Evolutionary conservation across 1,140 invertebrate species (phyloP), one percentile per base, ranked within the genome.

Genomic region (Nephila pilipes): DNA sequence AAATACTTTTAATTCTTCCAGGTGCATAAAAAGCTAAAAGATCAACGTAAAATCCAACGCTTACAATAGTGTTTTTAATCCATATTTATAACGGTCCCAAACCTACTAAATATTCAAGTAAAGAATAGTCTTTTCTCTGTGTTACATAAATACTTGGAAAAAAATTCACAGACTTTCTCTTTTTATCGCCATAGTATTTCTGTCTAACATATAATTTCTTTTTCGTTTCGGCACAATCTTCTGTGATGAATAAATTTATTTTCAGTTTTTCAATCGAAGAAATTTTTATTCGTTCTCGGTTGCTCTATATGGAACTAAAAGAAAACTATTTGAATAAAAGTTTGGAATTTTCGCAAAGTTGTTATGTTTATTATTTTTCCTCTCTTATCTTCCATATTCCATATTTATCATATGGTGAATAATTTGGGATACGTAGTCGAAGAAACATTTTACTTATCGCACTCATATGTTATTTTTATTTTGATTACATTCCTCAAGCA

Each of bases 361-460:
- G 10, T 46, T 46, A 46, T 46, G 10, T 46, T 46, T 46, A 46
- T 46, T 8, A 46, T 46, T 46, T 46, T 8, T 46, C 10, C 10
- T 46, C 38, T 5, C 25, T 58, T 36, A 25, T 58, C 55, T 85
- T 25, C 55, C 55, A 60, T 36, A 85, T 60, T 85, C 60, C 32
- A 29, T 55, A 60, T 85, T 60, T 85, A 85, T 85, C 55, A 85
- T 58, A 85, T 18, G n/a, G 5, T 58, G 5, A 12, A 85, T 29
- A 60, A 75, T 55, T 60, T 85, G 29, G 14, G 83, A 85, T 85
- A 29, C 29, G 6, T 32, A 57, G 3, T 14, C 18, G 29, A 75
- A 32, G 55, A 85, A 85, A 85, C 55, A 85, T 85, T 57, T 85
- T 32, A n/a, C 25, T 85, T 85, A 85, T 85, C 83, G 60, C 58